phyloP scores from a whole-genome alignment of 2,113 vertebrate genomes.

The Elephas maximus region DNA sequence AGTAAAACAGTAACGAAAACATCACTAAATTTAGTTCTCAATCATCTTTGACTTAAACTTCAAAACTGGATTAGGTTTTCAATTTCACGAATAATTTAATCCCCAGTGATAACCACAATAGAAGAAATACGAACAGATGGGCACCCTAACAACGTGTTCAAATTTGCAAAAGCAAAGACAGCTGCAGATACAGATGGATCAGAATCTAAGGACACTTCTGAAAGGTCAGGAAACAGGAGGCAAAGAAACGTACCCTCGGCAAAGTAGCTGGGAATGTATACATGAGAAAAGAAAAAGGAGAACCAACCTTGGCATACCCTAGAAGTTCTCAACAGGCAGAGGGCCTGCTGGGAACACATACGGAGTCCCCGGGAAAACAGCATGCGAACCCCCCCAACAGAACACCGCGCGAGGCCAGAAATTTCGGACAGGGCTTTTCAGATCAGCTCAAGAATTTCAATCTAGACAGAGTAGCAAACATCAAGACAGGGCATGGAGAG shows the following conservation, averaged over 20 bases:
- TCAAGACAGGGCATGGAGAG: not conserved
- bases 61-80: slow-evolving; percentile 57
- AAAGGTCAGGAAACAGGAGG: slow-evolving; percentile 73
- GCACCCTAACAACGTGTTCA: slow-evolving; percentile 61
- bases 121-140: slow-evolving; percentile 61
- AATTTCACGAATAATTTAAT: slow-evolving; percentile 61
- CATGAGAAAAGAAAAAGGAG: not conserved
- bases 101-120: slow-evolving; percentile 33
- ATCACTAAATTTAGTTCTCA: slow-evolving; percentile 54
- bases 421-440: slow-evolving; percentile 17
- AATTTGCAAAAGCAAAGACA: slow-evolving; percentile 73
- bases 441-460: slow-evolving; percentile 19
- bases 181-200: slow-evolving; percentile 72
- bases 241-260: not conserved
- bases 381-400: not conserved
- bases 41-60: slow-evolving; percentile 51
- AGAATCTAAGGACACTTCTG: slow-evolving; percentile 68
- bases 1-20: not conserved
- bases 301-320: slow-evolving; percentile 55
- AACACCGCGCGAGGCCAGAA: not conserved
- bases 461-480: not conserved
- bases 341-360: slow-evolving; percentile 19
- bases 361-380: slow-evolving; percentile 12
- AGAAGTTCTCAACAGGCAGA: slow-evolving; percentile 56
- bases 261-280: not conserved